Evolutionary conservation across 2,797 vertebrate species (phyloP), one percentile per base, ranked within the genome.

Genomic region (Microctenopoma steveboyesi): DNA sequence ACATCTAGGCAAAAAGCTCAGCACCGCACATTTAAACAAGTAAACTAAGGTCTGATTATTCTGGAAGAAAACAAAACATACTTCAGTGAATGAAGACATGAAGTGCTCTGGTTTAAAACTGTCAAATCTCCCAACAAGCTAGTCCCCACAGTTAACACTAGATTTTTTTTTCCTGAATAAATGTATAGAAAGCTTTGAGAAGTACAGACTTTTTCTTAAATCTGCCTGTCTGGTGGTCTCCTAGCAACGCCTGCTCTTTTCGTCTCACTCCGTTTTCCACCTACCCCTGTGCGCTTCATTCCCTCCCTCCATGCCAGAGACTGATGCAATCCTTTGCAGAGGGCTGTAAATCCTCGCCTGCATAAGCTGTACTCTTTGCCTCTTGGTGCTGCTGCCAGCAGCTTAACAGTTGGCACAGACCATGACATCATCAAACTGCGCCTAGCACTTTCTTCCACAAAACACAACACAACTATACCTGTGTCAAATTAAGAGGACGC

Each of bases 241-340:
- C 85, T 90, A 92, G 91, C 90, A 93, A 93, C 91, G 80, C 73
- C 76, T 79, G 67, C 81, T 83, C 79, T 83, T 81, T 89, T 85
- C 53, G 59, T 77, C 82, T 88, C 70, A 59, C 84, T 88, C 79
- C 7, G 52, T 78, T 84, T 88, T 89, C 81, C 78, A 80, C 86
- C 72, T 86, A 86, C 85, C 85, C 82, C 77, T 74, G 76, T 61
- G 81, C 8, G 53, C 83, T 87, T 45, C 76, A 74, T 76, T 84
- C 84, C 69, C 83, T 78, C 52, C 85, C 84, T 86, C 86, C 78
- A 78, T 87, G 84, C 81, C 86, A 89, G 81, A 89, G 91, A 94
- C 94, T 95, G 94, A 95, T 94, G 94, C 94, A 95, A 95, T 94
- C 92, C 89, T 90, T 90, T 93, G 89, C 90, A 89, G 89, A 94